Conservation (phyloP, 2,113 vertebrate species). For the Myotis davidii region DNA sequence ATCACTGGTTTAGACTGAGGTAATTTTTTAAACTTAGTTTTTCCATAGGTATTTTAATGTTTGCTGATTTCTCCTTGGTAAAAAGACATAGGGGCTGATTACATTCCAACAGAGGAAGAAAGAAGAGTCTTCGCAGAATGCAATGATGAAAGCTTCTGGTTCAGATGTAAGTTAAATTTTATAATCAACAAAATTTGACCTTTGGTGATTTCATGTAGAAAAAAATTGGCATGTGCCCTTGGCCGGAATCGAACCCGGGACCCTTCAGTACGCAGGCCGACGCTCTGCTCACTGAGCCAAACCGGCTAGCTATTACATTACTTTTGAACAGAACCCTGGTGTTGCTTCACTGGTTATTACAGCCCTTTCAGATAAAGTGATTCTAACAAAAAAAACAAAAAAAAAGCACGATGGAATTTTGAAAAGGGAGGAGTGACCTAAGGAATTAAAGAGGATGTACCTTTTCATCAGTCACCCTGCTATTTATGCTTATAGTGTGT, state of each 20-base stretch:
- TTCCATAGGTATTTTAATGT: slow-evolving; percentile 7
- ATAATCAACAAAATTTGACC: slow-evolving; percentile 11
- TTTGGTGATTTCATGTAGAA: neutral
- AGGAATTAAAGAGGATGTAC: neutral
- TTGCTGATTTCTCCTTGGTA: slow-evolving; percentile 54
- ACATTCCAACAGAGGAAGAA: slow-evolving; percentile 93
- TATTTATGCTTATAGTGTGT: neutral
- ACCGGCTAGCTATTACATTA: neutral
- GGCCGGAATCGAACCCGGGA: too few species aligned
- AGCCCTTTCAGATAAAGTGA: slow-evolving; percentile 5
- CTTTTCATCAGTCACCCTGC: neutral
- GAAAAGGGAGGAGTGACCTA: neutral
- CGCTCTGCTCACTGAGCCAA: too few species aligned
- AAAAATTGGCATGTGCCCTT: neutral
- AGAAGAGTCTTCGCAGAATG: slow-evolving; percentile 91
- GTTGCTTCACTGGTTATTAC: neutral
- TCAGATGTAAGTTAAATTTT: slow-evolving; percentile 90
- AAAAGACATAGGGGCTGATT: slow-evolving; percentile 83
- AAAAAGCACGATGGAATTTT: neutral
- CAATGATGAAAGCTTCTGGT: slow-evolving; percentile 91
- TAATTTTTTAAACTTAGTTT: slow-evolving; percentile 25
- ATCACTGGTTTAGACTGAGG: neutral
- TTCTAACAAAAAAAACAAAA: neutral
- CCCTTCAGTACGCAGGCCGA: too few species aligned
- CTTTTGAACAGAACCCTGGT: neutral